Percentiles rank a stretch among this genome's conserved stretches.
phyloP scores from a whole-genome alignment of 2,888 invertebrate genomes.

The Hypena proboscidalis region DNA sequence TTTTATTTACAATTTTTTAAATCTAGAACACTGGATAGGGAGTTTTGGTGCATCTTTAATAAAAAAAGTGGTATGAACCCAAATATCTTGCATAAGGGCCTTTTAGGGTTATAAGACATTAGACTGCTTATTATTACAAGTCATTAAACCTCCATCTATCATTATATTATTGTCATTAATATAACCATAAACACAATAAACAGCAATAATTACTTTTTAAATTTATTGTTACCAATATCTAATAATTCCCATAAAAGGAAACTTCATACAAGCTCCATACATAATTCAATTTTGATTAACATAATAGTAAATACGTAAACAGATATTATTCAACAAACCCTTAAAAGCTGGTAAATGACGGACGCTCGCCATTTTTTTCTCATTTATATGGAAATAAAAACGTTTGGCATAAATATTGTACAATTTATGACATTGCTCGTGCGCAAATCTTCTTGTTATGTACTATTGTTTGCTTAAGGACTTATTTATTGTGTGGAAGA shows the following conservation, averaged over 20 bases:
- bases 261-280: not conserved
- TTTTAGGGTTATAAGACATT: too few species aligned
- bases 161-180: too few species aligned
- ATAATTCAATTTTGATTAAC: not conserved
- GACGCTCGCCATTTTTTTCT: conserved; percentile 50
- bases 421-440: conserved; percentile 55
- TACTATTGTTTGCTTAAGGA: conserved; percentile 39
- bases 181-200: too few species aligned
- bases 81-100: too few species aligned
- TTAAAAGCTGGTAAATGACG: conserved; percentile 40
- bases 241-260: not conserved
- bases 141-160: too few species aligned
- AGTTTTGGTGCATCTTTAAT: too few species aligned
- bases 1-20: too few species aligned
- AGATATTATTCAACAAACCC: conserved; percentile 28
- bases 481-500: conserved; percentile 31
- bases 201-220: too few species aligned
- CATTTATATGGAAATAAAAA: conserved; percentile 65
- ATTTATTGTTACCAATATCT: too few species aligned
- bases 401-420: conserved; percentile 52
- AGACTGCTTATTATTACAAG: too few species aligned
- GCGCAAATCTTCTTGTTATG: conserved; percentile 41
- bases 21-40: too few species aligned
- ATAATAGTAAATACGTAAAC: conserved; percentile 3
- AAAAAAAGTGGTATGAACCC: too few species aligned